Evolutionary conservation across 2,797 vertebrate species (phyloP), one percentile per base, ranked within the genome.

Genomic region (Paratrypauchen microcephalus): DNA sequence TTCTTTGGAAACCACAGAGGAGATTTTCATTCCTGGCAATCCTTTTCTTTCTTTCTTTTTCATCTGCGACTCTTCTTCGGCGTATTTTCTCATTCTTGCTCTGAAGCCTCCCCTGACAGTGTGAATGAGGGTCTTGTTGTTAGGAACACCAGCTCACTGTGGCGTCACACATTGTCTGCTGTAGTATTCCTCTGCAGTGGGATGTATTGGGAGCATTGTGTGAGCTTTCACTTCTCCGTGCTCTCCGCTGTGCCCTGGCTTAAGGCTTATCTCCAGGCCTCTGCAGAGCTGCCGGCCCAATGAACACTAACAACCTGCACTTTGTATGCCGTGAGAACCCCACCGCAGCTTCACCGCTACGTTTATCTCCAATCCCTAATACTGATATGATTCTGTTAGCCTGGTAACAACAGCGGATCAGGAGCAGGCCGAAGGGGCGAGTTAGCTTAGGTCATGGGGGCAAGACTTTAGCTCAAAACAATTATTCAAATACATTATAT

Each of bases 191-290:
- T 65, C 32, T 36, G 32, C 32, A 36, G 32, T 36, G 32, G 32
- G 32, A 36, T 36, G 32, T 36, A 36, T 36, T 36, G 32, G 32
- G 32, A 36, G 32, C 32, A 36, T 88, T 86, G 87, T 89, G 82
- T 82, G 86, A 85, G 86, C 81, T 81, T 82, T 82, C 80, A 85
- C 89, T 80, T 87, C 84, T 69, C 78, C 77, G 82, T n/a, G 86
- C 86, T 84, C 76, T 86, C 87, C 80, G 73, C 83, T 86, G 84
- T 74, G 83, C 81, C 86, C 69, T 84, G 78, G 88, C 89, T 90
- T 80, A 83, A 78, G 88, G 90, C 90, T 92, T 88, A 90, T 90
- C 88, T 88, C 76, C 77, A 67, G 84, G 88, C 84, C 76, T 89
- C 87, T 85, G 71, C 83, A 76, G 84, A 79, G 79, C 86, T 84